phyloP scores from a whole-genome alignment of 2,113 vertebrate species.

The Dasypus novemcinctus region DNA sequence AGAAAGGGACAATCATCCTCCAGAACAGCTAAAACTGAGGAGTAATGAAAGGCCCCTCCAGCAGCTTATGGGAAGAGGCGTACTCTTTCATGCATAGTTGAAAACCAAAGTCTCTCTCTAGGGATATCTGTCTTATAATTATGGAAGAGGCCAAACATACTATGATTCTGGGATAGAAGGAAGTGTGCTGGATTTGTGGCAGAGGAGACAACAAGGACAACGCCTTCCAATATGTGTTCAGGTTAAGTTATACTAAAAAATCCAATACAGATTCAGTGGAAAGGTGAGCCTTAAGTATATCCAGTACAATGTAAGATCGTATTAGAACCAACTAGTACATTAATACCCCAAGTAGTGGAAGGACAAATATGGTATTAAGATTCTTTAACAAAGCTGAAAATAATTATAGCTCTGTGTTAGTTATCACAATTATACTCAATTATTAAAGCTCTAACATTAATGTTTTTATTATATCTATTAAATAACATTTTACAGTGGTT shows the following conservation, averaged over 20 bases:
- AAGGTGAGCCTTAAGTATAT: not conserved
- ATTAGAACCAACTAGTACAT: not conserved
- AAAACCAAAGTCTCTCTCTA: not conserved
- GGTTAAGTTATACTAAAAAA: not conserved
- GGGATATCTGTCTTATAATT: not conserved
- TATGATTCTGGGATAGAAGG: not conserved
- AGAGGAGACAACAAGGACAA: not conserved
- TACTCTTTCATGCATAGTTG: not conserved
- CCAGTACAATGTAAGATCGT: not conserved
- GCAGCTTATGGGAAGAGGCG: not conserved
- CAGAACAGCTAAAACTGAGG: not conserved
- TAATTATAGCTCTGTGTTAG: slow-evolving; percentile 28
- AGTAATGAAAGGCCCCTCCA: not conserved
- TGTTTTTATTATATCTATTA: not conserved
- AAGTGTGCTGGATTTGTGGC: not conserved
- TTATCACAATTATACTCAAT: slow-evolving; percentile 34
- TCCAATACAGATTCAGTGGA: not conserved
- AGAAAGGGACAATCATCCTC: not conserved
- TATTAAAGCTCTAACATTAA: slow-evolving; percentile 4
- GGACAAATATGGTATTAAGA: not conserved
- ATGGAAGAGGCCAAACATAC: not conserved
- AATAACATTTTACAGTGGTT: slow-evolving; percentile 25
- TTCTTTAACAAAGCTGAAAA: slow-evolving; percentile 11
- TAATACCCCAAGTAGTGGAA: not conserved
- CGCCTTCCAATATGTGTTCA: not conserved